Conservation (phyloP, 2,888 invertebrate genomes). For the Eucera pruinosa region DNA sequence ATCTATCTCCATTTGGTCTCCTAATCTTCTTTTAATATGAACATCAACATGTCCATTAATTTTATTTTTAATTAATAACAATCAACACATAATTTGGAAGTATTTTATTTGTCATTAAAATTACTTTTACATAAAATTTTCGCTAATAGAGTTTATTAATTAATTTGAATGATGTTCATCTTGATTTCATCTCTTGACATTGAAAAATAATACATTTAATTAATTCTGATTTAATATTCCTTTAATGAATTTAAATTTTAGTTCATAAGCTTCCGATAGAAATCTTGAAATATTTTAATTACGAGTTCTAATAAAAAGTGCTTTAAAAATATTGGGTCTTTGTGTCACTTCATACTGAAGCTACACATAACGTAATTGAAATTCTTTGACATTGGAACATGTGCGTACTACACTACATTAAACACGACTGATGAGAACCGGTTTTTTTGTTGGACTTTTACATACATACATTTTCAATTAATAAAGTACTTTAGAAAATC, state of each 20-base stretch:
- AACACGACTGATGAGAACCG: slow-evolving; percentile 12
- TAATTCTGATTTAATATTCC: too few relatives aligned
- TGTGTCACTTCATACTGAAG: neutral
- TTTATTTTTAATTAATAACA: too few relatives aligned
- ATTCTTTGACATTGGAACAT: neutral
- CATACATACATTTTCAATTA: too few relatives aligned
- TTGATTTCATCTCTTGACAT: too few relatives aligned
- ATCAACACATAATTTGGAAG: neutral
- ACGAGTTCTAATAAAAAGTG: neutral
- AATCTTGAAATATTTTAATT: too few relatives aligned
- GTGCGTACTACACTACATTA: neutral
- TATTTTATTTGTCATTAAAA: neutral
- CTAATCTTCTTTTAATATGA: neutral
- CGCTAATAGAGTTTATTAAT: too few relatives aligned
- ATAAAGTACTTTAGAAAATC: neutral
- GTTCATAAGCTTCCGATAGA: neutral
- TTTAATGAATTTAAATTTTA: neutral
- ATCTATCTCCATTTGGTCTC: neutral
- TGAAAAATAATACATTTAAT: too few relatives aligned
- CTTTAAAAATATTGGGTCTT: neutral
- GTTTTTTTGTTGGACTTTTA: neutral
- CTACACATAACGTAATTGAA: neutral
- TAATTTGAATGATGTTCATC: too few relatives aligned
- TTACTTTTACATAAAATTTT: neutral
- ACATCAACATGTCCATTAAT: neutral